Percentiles rank a stretch among this genome's conserved stretches.
phyloP scores from a whole-genome alignment of 2,888 invertebrate genomes.

The Athalia rosae region DNA sequence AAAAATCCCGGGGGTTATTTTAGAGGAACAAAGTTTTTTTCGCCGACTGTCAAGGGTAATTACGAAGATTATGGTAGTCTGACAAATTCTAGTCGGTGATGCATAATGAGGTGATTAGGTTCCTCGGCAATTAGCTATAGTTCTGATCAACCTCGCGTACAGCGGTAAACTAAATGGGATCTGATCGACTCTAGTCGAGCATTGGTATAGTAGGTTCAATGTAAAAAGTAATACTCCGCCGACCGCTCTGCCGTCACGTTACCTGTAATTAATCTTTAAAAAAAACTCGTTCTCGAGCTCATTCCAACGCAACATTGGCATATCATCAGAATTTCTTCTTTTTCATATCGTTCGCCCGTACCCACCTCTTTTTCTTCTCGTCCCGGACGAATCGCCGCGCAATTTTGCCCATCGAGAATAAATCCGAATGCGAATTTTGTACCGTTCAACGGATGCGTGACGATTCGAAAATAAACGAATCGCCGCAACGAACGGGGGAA shows the following conservation, averaged over 20 bases:
- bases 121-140: conserved; percentile 30
- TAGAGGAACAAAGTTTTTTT: neutral
- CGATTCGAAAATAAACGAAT: too few species aligned
- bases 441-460: too few species aligned
- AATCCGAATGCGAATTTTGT: too few species aligned
- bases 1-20: neutral
- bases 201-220: neutral
- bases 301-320: conserved; percentile 10
- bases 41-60: neutral
- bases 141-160: conserved; percentile 20
- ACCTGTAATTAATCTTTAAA: conserved; percentile 28
- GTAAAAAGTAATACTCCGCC: conserved; percentile 5
- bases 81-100: conserved; percentile 4
- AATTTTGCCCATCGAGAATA: too few species aligned
- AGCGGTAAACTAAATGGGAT: neutral
- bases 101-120: conserved; percentile 2
- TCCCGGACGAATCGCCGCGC: neutral
- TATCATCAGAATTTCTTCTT: conserved; percentile 16
- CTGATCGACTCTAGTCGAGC: conserved; percentile 18
- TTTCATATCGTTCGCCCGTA: neutral
- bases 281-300: conserved; percentile 29
- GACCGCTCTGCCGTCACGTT: neutral
- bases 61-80: conserved; percentile 1
- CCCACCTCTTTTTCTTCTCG: neutral
- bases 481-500: too few species aligned